Base-by-base conservation (phyloP, 2,113 vertebrate genomes). In the Osmerus mordax region DNA sequence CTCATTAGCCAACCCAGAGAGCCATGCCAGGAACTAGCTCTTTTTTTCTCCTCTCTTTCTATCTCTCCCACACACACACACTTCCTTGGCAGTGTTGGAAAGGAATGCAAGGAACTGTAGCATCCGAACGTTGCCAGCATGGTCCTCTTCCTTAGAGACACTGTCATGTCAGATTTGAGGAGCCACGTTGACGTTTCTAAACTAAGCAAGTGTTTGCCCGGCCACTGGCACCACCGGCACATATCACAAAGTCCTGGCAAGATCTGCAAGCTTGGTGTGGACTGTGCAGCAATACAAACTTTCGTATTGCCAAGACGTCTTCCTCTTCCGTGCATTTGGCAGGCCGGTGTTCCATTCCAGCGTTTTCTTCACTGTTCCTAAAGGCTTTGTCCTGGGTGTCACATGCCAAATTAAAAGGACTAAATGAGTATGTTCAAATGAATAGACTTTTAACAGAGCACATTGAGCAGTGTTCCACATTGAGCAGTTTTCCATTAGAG, bases 1-100 rank as follows among this genome's bases (percentile, higher is more conserved):
- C 78, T 85, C 90, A 89, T 89, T 88, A 85, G 80, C 83, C 74
- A 5, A 80, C 75, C 77, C 80, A 32, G 66, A 83, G 73, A 79
- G 70, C 67, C 70, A 64, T 70, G 67, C 78, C 79, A 81, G 82
- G 78, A 47, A 47, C 8, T 47, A 47, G 5, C 41, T 47, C 12
- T 47, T 9, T 47, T 9, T 2, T 9, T 47, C 41, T 11, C 9
- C 9, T 12, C 41, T 47, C 41, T 47, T 2, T 12, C 41, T 11
- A 47, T 47, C 41, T 7, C 41, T 47, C 71, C 74, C 71, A 67
- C 65, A 11, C 41, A 11, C 41, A 47, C 41, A 47, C 41, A 47
- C 41, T 47, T 47, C 41, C 41, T 47, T 47, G 41, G 41, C 41
- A 11, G 41, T 12, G 9, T 12, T 1, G 41, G 41, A 47, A 12